Evolutionary conservation across 2,888 invertebrate species (phyloP).

Genomic region (Campoplex capitator): DNA sequence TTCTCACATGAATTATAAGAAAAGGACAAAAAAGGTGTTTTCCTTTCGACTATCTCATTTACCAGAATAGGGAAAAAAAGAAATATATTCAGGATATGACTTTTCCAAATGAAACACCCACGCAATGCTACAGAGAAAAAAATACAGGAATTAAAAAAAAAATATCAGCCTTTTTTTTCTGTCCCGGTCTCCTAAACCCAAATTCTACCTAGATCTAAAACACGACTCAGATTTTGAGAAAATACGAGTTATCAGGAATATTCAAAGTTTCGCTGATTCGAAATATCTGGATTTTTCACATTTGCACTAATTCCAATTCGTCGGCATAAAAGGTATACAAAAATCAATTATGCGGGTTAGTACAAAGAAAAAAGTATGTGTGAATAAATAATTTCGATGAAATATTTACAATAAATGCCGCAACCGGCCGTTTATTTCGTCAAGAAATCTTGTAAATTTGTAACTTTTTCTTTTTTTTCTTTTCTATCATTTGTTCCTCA

Average conservation of each 20-base stretch:
- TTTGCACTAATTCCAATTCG: no score
- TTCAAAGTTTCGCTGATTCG: background rate
- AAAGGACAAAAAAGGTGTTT: background rate
- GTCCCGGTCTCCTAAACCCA: background rate
- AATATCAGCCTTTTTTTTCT: background rate
- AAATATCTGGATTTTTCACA: background rate
- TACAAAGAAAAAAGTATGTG: no score
- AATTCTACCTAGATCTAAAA: background rate
- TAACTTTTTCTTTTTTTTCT: constrained; percentile 22
- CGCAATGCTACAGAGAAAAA: background rate
- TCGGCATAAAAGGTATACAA: no score
- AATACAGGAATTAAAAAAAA: background rate
- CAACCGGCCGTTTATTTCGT: constrained; percentile 60
- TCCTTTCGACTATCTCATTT: background rate
- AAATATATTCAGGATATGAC: background rate
- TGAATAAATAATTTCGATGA: background rate
- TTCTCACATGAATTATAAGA: background rate
- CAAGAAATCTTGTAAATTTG: constrained; percentile 56
- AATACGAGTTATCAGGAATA: background rate
- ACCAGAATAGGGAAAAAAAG: background rate
- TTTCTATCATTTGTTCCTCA: constrained; percentile 1
- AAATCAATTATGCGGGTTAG: no score
- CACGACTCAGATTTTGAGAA: background rate
- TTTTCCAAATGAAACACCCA: background rate
- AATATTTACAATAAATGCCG: constrained; percentile 65